Percentiles rank a stretch among this genome's conserved stretches.
These are phyloP conservation scores for Elysia chlorotica DNA, from an alignment of 1,140 invertebrate genomes.

Conservation along the genomic window DNA sequence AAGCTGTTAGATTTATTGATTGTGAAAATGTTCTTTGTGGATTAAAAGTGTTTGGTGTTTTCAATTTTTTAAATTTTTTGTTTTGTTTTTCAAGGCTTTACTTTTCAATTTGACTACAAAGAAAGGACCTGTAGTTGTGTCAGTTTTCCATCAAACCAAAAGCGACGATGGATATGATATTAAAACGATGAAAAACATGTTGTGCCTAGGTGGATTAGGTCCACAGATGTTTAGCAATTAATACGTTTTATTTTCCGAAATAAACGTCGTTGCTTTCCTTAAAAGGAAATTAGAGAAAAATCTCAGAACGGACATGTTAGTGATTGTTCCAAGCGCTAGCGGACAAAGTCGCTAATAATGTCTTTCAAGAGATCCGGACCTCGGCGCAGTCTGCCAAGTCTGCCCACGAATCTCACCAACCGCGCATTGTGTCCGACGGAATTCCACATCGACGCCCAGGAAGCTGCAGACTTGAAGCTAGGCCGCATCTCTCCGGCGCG, in stretches of 20 bases:
- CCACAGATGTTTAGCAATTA: not conserved
- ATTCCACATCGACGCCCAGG: not conserved
- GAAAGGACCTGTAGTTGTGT: no score
- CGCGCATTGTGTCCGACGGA: not conserved
- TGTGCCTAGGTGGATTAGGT: not conserved
- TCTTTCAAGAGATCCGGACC: slow-evolving; percentile 13
- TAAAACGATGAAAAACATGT: not conserved
- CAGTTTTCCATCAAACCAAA: no score
- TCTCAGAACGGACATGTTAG: not conserved
- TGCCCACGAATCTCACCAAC: slow-evolving; percentile 18
- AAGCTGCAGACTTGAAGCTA: not conserved
- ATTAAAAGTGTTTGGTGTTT: not conserved
- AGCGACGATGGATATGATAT: no score
- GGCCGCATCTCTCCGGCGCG: not conserved
- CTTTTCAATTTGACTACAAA: no score
- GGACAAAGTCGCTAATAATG: no score
- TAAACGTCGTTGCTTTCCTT: not conserved
- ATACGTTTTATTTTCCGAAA: not conserved
- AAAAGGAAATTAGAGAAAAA: not conserved
- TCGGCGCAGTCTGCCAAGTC: slow-evolving; percentile 13
- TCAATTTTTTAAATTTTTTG: not conserved
- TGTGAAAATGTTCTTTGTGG: not conserved
- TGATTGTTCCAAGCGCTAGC: no score
- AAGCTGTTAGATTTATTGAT: not conserved
- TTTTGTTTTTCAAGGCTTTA: not conserved